Conservation (phyloP, 2,113 vertebrate genomes). For the Pluvialis apricaria region DNA sequence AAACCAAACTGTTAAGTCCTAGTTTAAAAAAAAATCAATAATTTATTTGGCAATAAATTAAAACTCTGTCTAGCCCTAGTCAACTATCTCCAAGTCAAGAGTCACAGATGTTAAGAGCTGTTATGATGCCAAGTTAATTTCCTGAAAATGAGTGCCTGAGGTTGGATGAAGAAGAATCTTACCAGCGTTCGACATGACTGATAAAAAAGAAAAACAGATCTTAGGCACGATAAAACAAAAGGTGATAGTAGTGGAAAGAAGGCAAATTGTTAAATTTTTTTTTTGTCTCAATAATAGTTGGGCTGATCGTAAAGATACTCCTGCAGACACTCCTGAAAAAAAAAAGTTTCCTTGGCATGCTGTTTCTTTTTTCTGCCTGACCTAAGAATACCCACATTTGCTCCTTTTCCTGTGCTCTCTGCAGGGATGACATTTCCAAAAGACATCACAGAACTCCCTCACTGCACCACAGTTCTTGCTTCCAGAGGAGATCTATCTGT, state of each 20-base stretch:
- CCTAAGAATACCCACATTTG: neutral
- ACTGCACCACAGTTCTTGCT: neutral
- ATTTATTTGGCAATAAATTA: constrained; percentile 24
- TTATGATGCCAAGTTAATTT: constrained; percentile 58
- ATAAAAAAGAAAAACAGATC: neutral
- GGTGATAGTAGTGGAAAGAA: neutral
- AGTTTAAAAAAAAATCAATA: neutral
- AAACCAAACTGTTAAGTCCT: neutral
- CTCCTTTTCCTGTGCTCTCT: neutral
- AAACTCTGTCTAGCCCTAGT: neutral
- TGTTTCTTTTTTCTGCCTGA: neutral
- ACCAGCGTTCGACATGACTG: neutral
- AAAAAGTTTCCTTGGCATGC: neutral
- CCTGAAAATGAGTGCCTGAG: constrained; percentile 42
- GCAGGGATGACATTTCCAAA: neutral
- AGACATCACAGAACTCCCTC: neutral
- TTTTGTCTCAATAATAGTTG: neutral
- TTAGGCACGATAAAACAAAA: neutral
- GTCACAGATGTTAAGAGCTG: constrained; percentile 34
- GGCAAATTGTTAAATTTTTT: neutral
- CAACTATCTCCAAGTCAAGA: constrained; percentile 47
- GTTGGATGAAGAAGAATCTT: constrained; percentile 14
- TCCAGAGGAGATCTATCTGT: neutral
- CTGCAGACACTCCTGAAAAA: neutral
- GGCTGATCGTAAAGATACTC: neutral